A percentile compares a stretch with the other conserved stretches of the same genome.
Conservation (phyloP, 2,797 vertebrate genomes). For the Rhinoraja longicauda region DNA sequence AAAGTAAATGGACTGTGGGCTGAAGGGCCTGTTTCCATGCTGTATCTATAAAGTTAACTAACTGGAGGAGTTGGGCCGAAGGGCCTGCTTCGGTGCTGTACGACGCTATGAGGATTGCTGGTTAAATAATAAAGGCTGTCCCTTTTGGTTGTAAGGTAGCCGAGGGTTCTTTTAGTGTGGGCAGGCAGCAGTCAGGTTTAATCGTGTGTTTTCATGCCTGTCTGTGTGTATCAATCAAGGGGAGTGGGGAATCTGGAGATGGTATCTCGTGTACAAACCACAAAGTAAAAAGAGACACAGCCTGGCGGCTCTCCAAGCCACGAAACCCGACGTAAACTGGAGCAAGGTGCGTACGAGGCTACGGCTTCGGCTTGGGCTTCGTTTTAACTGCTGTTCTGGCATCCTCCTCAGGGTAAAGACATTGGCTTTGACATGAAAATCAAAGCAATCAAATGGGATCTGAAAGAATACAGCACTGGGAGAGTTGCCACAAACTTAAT, state of each 20-base stretch:
- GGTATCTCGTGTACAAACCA: constrained; percentile 76
- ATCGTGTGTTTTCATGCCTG: constrained; percentile 79
- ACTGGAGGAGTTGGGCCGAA: no score
- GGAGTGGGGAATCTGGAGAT: constrained; percentile 64
- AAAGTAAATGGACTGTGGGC: no score
- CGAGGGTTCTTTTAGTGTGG: background rate
- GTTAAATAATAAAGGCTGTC: background rate
- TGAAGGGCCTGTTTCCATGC: no score
- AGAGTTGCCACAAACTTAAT: background rate
- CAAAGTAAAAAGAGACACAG: constrained; percentile 66
- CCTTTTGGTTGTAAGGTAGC: background rate
- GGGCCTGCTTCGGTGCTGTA: no score
- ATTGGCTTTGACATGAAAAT: constrained; percentile 1
- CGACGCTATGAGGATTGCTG: no score
- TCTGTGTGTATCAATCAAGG: constrained; percentile 81
- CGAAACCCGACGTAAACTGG: constrained; percentile 56
- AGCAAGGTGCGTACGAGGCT: constrained; percentile 49
- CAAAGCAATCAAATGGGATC: constrained; percentile 15
- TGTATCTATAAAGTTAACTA: no score
- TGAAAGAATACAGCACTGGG: background rate
- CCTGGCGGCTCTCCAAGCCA: constrained; percentile 83
- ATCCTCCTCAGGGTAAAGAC: constrained; percentile 45
- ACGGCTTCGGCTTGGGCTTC: constrained; percentile 39
- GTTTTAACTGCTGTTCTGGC: constrained; percentile 47
- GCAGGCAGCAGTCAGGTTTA: constrained; percentile 43